phyloP scores from a whole-genome alignment of 2,113 vertebrate species.

The Microcebus ravelobensis region DNA sequence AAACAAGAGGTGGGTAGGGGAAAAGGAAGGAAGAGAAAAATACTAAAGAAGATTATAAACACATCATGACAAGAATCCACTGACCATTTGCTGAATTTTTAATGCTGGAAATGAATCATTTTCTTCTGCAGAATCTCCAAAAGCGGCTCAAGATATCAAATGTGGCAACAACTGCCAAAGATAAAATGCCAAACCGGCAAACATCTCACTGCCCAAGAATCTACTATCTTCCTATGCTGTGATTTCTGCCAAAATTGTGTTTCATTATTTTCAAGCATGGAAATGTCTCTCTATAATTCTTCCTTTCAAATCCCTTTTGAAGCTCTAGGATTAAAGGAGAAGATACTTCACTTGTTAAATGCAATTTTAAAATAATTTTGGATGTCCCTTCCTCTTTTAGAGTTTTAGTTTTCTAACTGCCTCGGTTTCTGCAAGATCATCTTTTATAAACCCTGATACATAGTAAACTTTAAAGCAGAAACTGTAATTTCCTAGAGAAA shows the following conservation, averaged over 20 bases:
- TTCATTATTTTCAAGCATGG: conserved; percentile 80
- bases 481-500: neutral
- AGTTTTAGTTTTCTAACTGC: neutral
- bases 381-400: neutral
- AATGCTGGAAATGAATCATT: conserved; percentile 74
- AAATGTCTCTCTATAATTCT: conserved; percentile 76
- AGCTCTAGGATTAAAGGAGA: conserved; percentile 74
- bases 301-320: conserved; percentile 78
- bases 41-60: conserved; percentile 37
- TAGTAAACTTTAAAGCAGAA: neutral
- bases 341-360: conserved; percentile 18
- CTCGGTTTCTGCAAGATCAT: neutral
- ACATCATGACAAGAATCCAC: conserved; percentile 55
- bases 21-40: neutral
- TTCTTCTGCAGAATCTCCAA: conserved; percentile 80
- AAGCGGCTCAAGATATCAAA: conserved; percentile 79
- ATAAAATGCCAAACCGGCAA: conserved; percentile 80
- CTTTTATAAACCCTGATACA: neutral
- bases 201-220: conserved; percentile 89
- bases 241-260: conserved; percentile 84
- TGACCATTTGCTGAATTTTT: conserved; percentile 37
- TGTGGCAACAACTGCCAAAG: conserved; percentile 77
- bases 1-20: neutral
- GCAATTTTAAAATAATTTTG: neutral
- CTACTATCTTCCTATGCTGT: conserved; percentile 83